Evolutionary conservation across 2,113 vertebrate species (phyloP), one percentile per base, ranked within the genome.

Genomic region (Emberiza fucata): DNA sequence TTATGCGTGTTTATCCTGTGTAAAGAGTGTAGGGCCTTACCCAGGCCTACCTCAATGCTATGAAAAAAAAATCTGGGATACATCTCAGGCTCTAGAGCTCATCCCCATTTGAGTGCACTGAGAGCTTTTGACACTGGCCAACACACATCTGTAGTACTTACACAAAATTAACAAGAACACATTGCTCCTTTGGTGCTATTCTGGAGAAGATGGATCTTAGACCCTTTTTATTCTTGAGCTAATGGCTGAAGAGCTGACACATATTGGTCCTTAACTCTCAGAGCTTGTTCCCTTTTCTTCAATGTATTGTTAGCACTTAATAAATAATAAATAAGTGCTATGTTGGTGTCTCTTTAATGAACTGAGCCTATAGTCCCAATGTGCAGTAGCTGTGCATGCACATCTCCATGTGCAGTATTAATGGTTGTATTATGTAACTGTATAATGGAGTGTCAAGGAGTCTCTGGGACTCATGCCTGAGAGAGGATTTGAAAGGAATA

Each of bases 281-380:
- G 50, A 93, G 48, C 45, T 69, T 53, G 33, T 91, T 88, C 51
- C 33, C 48, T 90, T 96, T 71, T 88, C 66, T 89, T 92, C 64
- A 57, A 2, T 29, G 48, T 82, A 60, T 56, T 88, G 19, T 72
- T 88, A 83, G 12, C 20, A 48, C 53, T 76, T 39, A 79, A 21
- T 96, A 87, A 95, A 92, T 92, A 81, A 90, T 94, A 92, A 72
- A 87, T 87, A 71, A 60, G 37, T 72, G 59, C 40, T 78, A 15
- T 42, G 65, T 65, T 91, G 61, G 27, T 83, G 60, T 92, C 57
- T 92, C 35, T 82, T 81, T 76, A 91, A n/a, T 81, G 76, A 94
- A 44, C 70, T 50, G 71, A 90, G 81, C 65, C 56, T 80, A 33
- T 88, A 81, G 75, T 68, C 56, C 93, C 80, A 82, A 20, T 14